phyloP scores from a whole-genome alignment of 2,797 vertebrate genomes.

The Sparidentex hasta region DNA sequence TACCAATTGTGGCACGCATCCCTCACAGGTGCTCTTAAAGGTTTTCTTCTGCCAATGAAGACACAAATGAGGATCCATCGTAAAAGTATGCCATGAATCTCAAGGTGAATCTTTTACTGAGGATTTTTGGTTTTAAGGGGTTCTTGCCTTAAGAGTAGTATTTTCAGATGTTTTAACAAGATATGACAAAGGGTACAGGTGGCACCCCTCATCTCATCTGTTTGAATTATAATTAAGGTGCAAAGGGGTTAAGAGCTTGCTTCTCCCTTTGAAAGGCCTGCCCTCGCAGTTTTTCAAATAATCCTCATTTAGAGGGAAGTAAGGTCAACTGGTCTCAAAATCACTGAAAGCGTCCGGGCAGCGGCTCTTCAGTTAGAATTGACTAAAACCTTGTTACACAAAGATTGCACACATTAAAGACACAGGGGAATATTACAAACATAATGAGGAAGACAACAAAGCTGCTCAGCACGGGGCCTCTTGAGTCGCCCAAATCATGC shows the following conservation, averaged over 20 bases:
- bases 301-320: conserved; percentile 11
- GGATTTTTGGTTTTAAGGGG: not conserved
- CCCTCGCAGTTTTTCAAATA: conserved; percentile 3
- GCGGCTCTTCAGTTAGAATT: not conserved
- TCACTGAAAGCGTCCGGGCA: not conserved
- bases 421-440: conserved; percentile 4
- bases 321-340: conserved; percentile 20
- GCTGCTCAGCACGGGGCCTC: not conserved
- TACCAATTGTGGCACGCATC: not conserved
- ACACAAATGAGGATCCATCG: not conserved
- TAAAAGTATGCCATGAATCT: not conserved
- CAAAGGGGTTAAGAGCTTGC: conserved; percentile 9
- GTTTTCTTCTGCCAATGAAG: not conserved
- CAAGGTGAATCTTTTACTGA: too few relatives aligned
- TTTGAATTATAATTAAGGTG: conserved; percentile 21
- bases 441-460: not conserved
- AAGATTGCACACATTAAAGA: not conserved
- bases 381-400: not conserved
- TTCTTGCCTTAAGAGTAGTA: not conserved
- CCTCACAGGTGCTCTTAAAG: not conserved
- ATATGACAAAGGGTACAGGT: not conserved
- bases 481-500: not conserved
- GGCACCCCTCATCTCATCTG: conserved; percentile 1
- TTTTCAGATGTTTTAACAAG: not conserved
- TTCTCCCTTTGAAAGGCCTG: conserved; percentile 15